Base-by-base conservation (phyloP, 35 echinoderm and acorn worm species). In the Apostichopus japonicus region DNA sequence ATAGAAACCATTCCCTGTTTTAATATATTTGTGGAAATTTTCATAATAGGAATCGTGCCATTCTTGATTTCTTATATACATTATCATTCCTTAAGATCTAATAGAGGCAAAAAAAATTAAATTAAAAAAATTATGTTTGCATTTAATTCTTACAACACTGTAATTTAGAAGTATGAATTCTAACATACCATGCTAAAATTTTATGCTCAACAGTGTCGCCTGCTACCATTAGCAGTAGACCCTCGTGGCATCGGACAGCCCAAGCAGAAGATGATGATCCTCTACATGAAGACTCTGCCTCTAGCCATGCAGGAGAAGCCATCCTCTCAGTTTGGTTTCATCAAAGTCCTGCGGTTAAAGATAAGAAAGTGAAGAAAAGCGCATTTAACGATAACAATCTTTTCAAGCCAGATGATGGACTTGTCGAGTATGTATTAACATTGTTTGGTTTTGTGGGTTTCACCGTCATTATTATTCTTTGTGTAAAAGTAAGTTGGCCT, bases 191-290 rank as follows among this genome's bases (percentile, higher is more conserved):
- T 44, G 33, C 33, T 44, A 44, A 44, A 0, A 44, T 44, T 44
- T 44, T 44, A 44, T 44, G 33, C 57, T 61, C 0, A 13, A 13
- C 17, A 75, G 71, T 23, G 71, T 75, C 71, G 5, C n/a, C 71
- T 21, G n/a, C 71, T 19, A 98, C 96, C 19, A 98, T 98, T 51
- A 95, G 94, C 73, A 98, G 96, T 23, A 84, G 84, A 23, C 96
- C 96, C 79, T 91, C 94, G 15, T 98, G 96, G 96, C 83, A 98
- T 63, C 92, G 56, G 14, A 83, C 51, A 65, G 53, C 79, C 8
- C 13, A 7, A 8, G 44, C 70, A 23, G 67, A 91, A 6, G 86
- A 81, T 22, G 67, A 91, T 1, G 86, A 81, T 22, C 22, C 22
- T 24, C 78, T 19, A 82, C 59, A 59, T 17, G 62, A 80, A 6